These are phyloP conservation scores for Bradypodion ventrale DNA, from an alignment of 2,797 vertebrate genomes.

Conservation along the genomic window DNA sequence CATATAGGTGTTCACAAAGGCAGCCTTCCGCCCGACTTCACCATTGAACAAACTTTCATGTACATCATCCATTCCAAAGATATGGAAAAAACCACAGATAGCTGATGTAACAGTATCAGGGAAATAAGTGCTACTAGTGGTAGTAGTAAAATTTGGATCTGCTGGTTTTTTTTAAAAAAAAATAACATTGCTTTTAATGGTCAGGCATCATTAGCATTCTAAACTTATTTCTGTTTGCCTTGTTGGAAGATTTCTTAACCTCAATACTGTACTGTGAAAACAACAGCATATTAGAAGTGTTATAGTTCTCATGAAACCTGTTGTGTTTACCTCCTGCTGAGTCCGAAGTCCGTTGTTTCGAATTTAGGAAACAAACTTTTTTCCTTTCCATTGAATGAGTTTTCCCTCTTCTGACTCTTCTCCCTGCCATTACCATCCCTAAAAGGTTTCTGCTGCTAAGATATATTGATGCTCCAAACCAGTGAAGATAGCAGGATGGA, in stretches of 20 bases:
- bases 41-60: slow-evolving; percentile 99
- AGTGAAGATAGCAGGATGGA: slow-evolving; percentile 29
- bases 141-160: slow-evolving; percentile 12
- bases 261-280: slow-evolving; percentile 58
- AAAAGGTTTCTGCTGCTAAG: slow-evolving; percentile 77
- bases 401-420: slow-evolving; percentile 39
- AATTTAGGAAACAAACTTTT: slow-evolving; percentile 46
- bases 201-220: slow-evolving; percentile 50
- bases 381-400: slow-evolving; percentile 29
- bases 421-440: slow-evolving; percentile 56
- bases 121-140: accelerated
- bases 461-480: slow-evolving; percentile 71
- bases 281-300: slow-evolving; percentile 63
- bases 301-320: slow-evolving; percentile 64
- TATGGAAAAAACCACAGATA: slow-evolving; percentile 81
- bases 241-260: slow-evolving; percentile 45
- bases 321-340: slow-evolving; percentile 70
- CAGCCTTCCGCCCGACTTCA: slow-evolving; percentile 92
- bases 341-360: slow-evolving; percentile 55
- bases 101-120: slow-evolving; percentile 76
- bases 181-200: slow-evolving; percentile 27
- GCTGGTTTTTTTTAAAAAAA: neutral
- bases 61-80: slow-evolving; percentile 99
- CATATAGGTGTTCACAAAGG: slow-evolving; percentile 95
- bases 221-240: slow-evolving; percentile 54